Base-by-base conservation (phyloP, 2,888 invertebrate species). In the Neoscelio sp. region DNA sequence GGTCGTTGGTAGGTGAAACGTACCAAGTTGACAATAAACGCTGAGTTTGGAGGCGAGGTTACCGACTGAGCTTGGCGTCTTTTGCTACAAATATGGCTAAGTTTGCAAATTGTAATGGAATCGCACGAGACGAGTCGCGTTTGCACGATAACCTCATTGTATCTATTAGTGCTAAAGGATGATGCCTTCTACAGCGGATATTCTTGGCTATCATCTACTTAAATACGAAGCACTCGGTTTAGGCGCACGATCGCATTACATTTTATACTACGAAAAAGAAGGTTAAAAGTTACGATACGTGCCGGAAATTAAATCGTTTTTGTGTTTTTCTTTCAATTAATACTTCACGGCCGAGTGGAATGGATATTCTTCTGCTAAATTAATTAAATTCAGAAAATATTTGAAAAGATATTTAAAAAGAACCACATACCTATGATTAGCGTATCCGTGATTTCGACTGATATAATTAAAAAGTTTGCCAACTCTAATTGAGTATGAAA, bases 221-320 rank as follows among this genome's bases (percentile, higher is more conserved):
- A 79, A 81, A 79, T 77, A 77, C 77, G 65, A 79, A 74, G 74
- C 77, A 75, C 79, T 81, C 67, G 68, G 77, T 70, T 80, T 81
- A 75, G 78, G 52, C n/a, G n/a, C 68, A 46, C 68, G 75, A 71
- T 70, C 78, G 40, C 71, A 42, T 75, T 75, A 77, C 68, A 54
- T 58, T 75, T 80, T 73, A 35, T 48, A 26, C 40, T 13, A 17
- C 38, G 52, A 52, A 77, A 68, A 77, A 52, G 42, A 64, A 56
- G 8, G 17, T 13, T 28, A 15, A 8, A 40, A 28, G 3, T 46
- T 40, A 30, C 46, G 38, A 30, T 12, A 35, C 7, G 56, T 64
- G 52, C 17, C 46, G 8, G 46, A 67, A 75, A 67, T 67, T n/a
- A 6, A 4, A 6, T 6, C 23, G 6, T 6, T 23, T 6, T 6